These are phyloP conservation scores for Erebia aethiops DNA, from an alignment of 2,888 invertebrate genomes.

Conservation along the genomic window DNA sequence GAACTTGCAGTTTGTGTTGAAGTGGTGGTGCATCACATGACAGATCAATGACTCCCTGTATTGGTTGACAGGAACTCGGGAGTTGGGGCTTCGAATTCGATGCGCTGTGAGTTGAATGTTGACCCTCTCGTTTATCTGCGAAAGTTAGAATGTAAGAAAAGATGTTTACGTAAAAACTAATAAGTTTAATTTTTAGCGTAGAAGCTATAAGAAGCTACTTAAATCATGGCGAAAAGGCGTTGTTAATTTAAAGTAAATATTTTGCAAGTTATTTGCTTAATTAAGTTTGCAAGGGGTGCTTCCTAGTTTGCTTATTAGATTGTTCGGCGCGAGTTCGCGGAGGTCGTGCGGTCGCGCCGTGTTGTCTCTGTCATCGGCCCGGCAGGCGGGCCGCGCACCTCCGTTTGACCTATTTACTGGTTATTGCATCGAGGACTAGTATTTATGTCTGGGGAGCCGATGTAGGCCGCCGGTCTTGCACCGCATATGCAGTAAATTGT, in stretches of 20 bases:
- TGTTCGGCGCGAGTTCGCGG: slow-evolving; percentile 55
- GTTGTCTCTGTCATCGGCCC: slow-evolving; percentile 61
- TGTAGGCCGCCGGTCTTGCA: slow-evolving; percentile 70
- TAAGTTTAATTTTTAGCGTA: slow-evolving; percentile 49
- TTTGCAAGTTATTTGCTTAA: slow-evolving; percentile 47
- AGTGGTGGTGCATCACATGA: slow-evolving; percentile 51
- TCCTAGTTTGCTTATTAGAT: slow-evolving; percentile 47
- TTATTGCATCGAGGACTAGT: slow-evolving; percentile 79
- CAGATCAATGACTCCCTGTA: slow-evolving; percentile 72
- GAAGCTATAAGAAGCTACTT: background rate
- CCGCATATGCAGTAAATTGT: slow-evolving; percentile 59
- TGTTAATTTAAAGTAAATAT: background rate
- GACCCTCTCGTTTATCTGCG: slow-evolving; percentile 60
- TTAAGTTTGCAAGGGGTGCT: slow-evolving; percentile 57
- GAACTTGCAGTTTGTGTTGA: slow-evolving; percentile 26
- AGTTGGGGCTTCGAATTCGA: slow-evolving; percentile 60
- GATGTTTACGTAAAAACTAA: slow-evolving; percentile 51
- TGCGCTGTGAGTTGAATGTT: slow-evolving; percentile 49
- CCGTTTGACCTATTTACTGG: slow-evolving; percentile 82
- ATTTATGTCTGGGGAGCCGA: slow-evolving; percentile 76
- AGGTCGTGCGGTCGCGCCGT: slow-evolving; percentile 67
- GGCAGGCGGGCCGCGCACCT: slow-evolving; percentile 79
- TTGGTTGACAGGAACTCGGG: slow-evolving; percentile 62
- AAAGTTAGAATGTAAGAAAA: slow-evolving; percentile 63
- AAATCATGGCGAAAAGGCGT: background rate